phyloP scores from a whole-genome alignment of 2,113 vertebrate species.

The Sarotherodon lohbergeri region DNA sequence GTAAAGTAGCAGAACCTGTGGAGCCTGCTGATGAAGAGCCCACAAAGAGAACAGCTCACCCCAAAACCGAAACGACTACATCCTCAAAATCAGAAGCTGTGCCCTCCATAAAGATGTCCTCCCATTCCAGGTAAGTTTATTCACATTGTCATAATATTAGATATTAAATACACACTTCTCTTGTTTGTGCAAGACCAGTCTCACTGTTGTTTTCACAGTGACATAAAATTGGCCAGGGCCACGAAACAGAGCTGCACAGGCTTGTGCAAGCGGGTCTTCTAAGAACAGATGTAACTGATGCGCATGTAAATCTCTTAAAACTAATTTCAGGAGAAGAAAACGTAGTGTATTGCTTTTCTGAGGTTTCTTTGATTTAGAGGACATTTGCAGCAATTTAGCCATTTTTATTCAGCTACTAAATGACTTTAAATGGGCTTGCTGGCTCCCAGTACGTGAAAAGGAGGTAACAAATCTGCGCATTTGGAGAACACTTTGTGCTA shows the following conservation, averaged over 20 bases:
- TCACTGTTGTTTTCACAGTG: neutral
- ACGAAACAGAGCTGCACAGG: neutral
- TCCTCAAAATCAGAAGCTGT: constrained; percentile 1
- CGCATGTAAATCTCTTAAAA: neutral
- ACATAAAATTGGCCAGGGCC: neutral
- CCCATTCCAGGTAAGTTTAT: constrained; percentile 45
- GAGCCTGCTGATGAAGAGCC: neutral
- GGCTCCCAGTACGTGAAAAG: neutral
- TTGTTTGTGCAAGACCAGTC: neutral
- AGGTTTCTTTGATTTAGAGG: neutral
- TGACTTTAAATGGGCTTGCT: neutral
- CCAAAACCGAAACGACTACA: neutral
- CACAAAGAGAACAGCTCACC: neutral
- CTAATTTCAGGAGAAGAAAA: neutral
- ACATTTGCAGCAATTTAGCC: neutral
- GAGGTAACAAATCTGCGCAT: neutral
- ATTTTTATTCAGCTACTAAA: neutral
- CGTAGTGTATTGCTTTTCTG: neutral
- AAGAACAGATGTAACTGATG: neutral
- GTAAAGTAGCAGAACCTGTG: neutral
- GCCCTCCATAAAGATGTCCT: constrained; percentile 1
- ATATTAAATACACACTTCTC: neutral
- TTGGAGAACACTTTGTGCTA: constrained; percentile 1
- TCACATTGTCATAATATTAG: neutral
- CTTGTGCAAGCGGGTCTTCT: neutral